These are phyloP conservation scores for Acleris cristana DNA, from an alignment of 2,888 invertebrate genomes.

Conservation along the genomic window DNA sequence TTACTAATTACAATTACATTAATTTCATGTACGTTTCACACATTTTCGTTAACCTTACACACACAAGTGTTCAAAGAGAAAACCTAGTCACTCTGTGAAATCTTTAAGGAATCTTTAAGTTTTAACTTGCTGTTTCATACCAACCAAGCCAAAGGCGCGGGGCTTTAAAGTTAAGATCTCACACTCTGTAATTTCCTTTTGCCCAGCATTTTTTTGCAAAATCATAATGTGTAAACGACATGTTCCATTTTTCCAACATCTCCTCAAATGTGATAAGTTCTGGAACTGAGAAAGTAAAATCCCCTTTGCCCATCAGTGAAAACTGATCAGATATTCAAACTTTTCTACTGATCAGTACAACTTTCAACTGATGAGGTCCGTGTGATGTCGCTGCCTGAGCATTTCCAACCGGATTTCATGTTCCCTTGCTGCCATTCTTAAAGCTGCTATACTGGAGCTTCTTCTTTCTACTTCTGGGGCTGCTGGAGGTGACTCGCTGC, in stretches of 20 bases:
- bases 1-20: constrained; percentile 21
- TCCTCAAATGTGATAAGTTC: neutral
- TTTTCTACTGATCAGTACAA: constrained; percentile 48
- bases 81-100: neutral
- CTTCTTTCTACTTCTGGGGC: constrained; percentile 91
- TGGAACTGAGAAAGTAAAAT: constrained; percentile 1
- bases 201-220: neutral
- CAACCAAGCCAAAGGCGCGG: too few species aligned
- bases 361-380: constrained; percentile 91
- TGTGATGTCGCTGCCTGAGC: constrained; percentile 89
- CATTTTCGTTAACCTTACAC: constrained; percentile 1
- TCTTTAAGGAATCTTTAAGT: too few species aligned
- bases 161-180: too few species aligned
- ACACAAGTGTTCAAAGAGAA: constrained; percentile 7
- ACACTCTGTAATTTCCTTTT: neutral
- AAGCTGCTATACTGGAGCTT: constrained; percentile 93
- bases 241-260: neutral
- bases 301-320: neutral
- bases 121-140: too few species aligned
- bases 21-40: constrained; percentile 18
- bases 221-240: neutral
- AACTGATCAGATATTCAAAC: constrained; percentile 9
- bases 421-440: constrained; percentile 94
- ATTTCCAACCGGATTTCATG: constrained; percentile 94
- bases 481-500: constrained; percentile 79